Conservation (phyloP, 2,113 vertebrate species). For the Dasypus novemcinctus region DNA sequence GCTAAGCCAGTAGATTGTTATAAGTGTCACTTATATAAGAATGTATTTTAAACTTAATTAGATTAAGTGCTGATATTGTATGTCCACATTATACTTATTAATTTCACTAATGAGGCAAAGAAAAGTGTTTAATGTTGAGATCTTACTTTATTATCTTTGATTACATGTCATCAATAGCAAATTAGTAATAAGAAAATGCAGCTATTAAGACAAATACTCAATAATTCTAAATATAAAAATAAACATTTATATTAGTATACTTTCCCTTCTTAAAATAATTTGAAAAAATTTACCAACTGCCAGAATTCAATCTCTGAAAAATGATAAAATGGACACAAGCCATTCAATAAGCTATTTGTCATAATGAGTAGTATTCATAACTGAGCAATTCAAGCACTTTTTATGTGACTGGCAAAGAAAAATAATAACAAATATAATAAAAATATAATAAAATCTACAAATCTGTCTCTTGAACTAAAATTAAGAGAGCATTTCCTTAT, state of each 20-base stretch:
- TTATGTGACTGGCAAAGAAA: constrained; percentile 46
- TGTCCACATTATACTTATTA: neutral
- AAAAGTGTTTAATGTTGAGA: neutral
- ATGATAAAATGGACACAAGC: constrained; percentile 46
- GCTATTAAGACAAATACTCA: neutral
- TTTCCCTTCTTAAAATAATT: neutral
- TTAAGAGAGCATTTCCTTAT: constrained; percentile 40
- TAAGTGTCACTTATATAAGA: neutral
- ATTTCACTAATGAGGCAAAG: constrained; percentile 46
- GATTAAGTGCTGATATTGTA: neutral
- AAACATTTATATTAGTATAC: neutral
- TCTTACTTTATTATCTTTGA: constrained; percentile 36
- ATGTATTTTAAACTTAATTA: constrained; percentile 15
- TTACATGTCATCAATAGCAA: constrained; percentile 30
- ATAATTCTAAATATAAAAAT: constrained; percentile 23
- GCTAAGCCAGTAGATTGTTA: neutral
- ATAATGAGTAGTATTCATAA: constrained; percentile 10
- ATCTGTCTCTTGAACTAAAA: constrained; percentile 38
- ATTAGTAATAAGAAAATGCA: neutral
- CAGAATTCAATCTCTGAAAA: constrained; percentile 31
- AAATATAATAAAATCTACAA: constrained; percentile 34
- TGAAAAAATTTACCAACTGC: neutral
- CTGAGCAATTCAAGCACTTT: constrained; percentile 10
- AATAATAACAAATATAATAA: constrained; percentile 19
- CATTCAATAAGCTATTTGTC: constrained; percentile 28